A percentile compares a stretch with the other conserved stretches of the same genome.
Evolutionary conservation across 2,888 invertebrate genomes (phyloP).

Genomic region (Eilema sororculum): DNA sequence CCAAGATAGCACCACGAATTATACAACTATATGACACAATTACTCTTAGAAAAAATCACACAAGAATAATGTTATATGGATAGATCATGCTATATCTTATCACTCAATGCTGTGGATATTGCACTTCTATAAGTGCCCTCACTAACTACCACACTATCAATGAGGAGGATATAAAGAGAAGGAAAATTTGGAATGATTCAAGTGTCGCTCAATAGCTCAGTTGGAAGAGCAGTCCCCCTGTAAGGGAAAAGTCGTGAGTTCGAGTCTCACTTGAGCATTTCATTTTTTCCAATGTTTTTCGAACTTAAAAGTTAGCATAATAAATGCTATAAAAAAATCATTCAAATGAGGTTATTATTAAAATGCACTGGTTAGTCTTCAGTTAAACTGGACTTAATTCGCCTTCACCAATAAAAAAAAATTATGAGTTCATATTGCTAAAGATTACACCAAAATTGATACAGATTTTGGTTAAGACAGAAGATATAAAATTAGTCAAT

Average conservation of each 20-base stretch:
- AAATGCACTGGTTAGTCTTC: background rate
- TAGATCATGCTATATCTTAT: background rate
- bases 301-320: too few relatives aligned
- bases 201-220: too few relatives aligned
- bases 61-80: background rate
- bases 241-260: too few relatives aligned
- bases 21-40: background rate
- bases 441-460: background rate
- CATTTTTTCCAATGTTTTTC: too few relatives aligned
- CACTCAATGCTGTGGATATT: background rate
- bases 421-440: background rate
- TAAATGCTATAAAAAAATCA: too few relatives aligned
- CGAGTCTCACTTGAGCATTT: too few relatives aligned
- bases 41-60: background rate
- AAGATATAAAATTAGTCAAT: constrained; percentile 5
- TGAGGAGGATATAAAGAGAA: too few relatives aligned
- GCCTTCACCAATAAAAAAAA: background rate
- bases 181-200: too few relatives aligned
- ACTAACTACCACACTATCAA: background rate
- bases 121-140: background rate
- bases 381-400: background rate
- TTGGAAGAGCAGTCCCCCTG: too few relatives aligned
- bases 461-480: constrained; percentile 8
- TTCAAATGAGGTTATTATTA: background rate
- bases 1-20: too few relatives aligned